Conservation (phyloP, 2,888 invertebrate genomes). For the Phaedon cochleariae region DNA sequence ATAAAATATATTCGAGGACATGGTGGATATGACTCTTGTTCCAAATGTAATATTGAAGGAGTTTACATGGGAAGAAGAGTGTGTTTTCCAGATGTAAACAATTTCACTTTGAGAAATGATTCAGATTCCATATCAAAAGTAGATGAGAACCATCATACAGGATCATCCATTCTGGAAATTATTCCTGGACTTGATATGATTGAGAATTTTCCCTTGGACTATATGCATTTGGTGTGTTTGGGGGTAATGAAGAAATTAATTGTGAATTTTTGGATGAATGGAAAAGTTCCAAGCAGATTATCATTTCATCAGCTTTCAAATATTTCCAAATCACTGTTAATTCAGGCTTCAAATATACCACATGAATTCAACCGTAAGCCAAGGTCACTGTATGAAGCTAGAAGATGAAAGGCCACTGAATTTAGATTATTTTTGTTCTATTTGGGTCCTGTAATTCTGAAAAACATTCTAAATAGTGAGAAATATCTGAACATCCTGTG, state of each 20-base stretch:
- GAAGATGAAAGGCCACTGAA: constrained; percentile 23
- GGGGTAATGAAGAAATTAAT: constrained; percentile 32
- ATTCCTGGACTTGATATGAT: constrained; percentile 44
- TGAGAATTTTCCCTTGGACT: constrained; percentile 40
- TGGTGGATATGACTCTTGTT: constrained; percentile 40
- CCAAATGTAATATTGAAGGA: constrained; percentile 37
- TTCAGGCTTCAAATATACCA: constrained; percentile 1
- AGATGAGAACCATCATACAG: constrained; percentile 38
- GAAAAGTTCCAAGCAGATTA: constrained; percentile 19
- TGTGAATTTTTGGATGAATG: constrained; percentile 19
- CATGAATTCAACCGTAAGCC: constrained; percentile 27
- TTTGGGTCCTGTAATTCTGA: constrained; percentile 21
- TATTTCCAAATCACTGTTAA: neutral
- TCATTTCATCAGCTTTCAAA: constrained; percentile 13
- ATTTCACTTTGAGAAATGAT: constrained; percentile 26
- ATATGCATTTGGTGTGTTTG: constrained; percentile 35
- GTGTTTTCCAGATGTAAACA: constrained; percentile 32
- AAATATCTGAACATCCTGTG: constrained; percentile 22
- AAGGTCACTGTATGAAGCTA: constrained; percentile 20
- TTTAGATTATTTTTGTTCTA: constrained; percentile 21
- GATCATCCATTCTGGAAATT: constrained; percentile 31
- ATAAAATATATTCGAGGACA: constrained; percentile 38
- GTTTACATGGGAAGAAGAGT: constrained; percentile 20
- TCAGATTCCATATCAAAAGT: constrained; percentile 19
- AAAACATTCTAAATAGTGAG: constrained; percentile 12